Evolutionary conservation across 1,140 invertebrate species (phyloP), one percentile per base, ranked within the genome.

Genomic region (Aricia agestis): DNA sequence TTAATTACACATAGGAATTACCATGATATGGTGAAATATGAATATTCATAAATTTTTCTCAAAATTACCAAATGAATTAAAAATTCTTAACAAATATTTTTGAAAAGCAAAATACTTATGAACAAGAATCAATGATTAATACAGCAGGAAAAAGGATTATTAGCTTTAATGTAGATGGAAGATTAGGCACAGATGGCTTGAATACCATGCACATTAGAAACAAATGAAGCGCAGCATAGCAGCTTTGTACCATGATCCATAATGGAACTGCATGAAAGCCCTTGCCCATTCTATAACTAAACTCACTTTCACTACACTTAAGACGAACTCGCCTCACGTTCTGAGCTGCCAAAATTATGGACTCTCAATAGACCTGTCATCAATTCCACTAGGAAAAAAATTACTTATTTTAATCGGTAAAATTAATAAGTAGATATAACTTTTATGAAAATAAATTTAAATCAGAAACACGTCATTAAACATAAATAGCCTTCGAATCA

Each of bases 221-320:
- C 15, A 67, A 67, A 45, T 67, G 36, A 19, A 67, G 11, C 36
- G 3, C n/a, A 67, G 36, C 36, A 42, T 42, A 42, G 19, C 17
- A 67, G 36, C 17, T 45, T 41, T 41, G n/a, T n/a, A 36, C 17
- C 13, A 36, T 66, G 31, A 67, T 45, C 59, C 18, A 41, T 72
- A 74, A 72, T 77, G 77, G 67, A 67, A 76, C 72, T 72, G 66
- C 57, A 75, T 75, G 71, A 72, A 75, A 72, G 71, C 76, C 76
- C 72, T 63, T 72, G 59, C 74, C 76, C 76, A 77, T 32, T 74
- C 75, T 69, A 71, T 69, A 71, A 66, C 71, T 19, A 67, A 83
- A 86, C 84, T 86, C 83, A 86, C 84, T 81, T 76, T 82, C 65
- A 78, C 69, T 74, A 74, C 57, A 76, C 76, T 71, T 75, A 82